Evolutionary conservation across 2,113 vertebrate genomes (phyloP), one percentile per base, ranked within the genome.

Genomic region (Paradoxurus hermaphroditus): DNA sequence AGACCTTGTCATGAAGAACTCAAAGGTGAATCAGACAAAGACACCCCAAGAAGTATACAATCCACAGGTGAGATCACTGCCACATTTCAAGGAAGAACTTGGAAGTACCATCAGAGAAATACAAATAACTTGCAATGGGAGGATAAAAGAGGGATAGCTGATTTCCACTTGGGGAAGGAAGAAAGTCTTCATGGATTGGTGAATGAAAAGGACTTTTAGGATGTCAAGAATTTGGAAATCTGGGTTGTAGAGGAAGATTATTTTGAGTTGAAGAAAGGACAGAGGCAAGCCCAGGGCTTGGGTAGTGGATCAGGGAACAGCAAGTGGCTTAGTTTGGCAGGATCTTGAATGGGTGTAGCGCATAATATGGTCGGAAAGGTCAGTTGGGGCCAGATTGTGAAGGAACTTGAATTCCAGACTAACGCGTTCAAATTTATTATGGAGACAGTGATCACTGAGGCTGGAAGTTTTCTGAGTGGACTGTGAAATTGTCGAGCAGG

Each of bases 321-420:
- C 49, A 65, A 79, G n/a, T 72, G 59, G 65, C 84, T 94, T 78
- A 90, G 86, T 25, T 44, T 96, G 95, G 97, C 95, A 85, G n/a
- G 25, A n/a, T 72, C 78, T 59, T 95, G 78, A 95, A 81, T 91
- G 92, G 90, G 83, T 70, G 68, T 96, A 90, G 79, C 5, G 12
- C 18, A 72, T 75, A 87, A 89, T 85, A 92, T 85, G 56, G 31
- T 75, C 15, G 19, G 94, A 86, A 92, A 98, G 96, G 90, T 97
- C 94, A 95, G 15, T 2, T 97, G 86, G 93, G 95, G 95, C 94
- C 68, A 97, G 92, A 72, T 85, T 94, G 63, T 90, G 92, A 97
- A 93, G 87, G 65, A 96, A 87, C 89, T 77, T 91, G 89, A 97
- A 96, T 97, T 97, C 90, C 87, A 97, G 86, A 86, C 73, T 25